A percentile compares a stretch with the other conserved stretches of the same genome.
These are phyloP conservation scores for Drosophila nigricruria DNA, from an alignment of 2,888 invertebrate species.

Conservation along the genomic window DNA sequence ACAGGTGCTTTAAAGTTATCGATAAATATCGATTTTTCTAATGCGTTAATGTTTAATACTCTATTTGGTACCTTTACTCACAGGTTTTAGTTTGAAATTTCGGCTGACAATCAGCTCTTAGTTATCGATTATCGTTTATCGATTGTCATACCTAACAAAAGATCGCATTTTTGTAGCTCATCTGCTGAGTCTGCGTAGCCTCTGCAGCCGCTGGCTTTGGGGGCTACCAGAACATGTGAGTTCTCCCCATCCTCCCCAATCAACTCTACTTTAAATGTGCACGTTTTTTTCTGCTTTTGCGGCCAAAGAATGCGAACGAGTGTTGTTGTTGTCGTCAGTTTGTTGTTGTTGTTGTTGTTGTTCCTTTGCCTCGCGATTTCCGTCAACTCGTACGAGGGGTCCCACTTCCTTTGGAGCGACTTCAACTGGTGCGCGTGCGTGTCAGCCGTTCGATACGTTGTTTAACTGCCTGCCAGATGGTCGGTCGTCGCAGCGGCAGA, in stretches of 20 bases:
- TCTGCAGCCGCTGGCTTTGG: conserved; percentile 3
- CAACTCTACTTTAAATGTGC: conserved; percentile 71
- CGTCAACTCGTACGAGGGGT: conserved; percentile 58
- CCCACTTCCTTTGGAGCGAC: conserved; percentile 71
- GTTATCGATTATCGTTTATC: background rate
- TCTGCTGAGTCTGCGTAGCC: conserved; percentile 5
- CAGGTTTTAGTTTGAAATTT: background rate
- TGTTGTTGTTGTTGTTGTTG: conserved; percentile 33
- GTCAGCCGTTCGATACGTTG: conserved; percentile 49
- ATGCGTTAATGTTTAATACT: too few relatives aligned
- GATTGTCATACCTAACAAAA: background rate
- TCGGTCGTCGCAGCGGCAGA: conserved; percentile 23
- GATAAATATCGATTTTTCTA: background rate
- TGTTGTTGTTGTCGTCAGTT: conserved; percentile 31
- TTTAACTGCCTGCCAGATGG: conserved; percentile 64
- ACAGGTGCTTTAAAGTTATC: background rate
- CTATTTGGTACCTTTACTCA: too few relatives aligned
- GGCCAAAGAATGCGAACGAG: conserved; percentile 62
- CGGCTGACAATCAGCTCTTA: background rate
- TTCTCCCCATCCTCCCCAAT: conserved; percentile 59
- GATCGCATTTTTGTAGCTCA: conserved; percentile 19
- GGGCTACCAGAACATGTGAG: conserved; percentile 46
- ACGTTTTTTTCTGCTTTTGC: conserved; percentile 43
- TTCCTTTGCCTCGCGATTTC: conserved; percentile 70
- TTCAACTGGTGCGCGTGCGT: conserved; percentile 70